Conservation (phyloP, 2,797 vertebrate species). For the Hemibagrus guttatus region DNA sequence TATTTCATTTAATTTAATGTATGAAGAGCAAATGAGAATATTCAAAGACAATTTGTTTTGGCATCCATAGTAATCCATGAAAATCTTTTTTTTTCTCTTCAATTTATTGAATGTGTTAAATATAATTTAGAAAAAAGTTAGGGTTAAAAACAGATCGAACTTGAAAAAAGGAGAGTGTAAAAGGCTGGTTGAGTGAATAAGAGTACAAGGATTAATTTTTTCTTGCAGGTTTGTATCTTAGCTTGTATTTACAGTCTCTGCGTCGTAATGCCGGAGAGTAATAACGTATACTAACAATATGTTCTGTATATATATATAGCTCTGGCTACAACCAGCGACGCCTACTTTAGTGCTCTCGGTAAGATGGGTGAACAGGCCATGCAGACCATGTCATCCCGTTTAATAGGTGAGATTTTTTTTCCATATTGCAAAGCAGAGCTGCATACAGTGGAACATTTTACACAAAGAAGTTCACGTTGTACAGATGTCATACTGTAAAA, state of each 20-base stretch:
- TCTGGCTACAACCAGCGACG: conserved; percentile 81
- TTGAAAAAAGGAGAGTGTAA: neutral
- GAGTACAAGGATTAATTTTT: neutral
- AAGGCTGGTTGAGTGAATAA: neutral
- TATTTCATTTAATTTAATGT: neutral
- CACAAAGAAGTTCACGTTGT: neutral
- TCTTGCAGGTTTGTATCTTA: neutral
- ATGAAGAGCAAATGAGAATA: neutral
- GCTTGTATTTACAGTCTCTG: neutral
- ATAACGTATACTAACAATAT: neutral
- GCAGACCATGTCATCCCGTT: conserved; percentile 79
- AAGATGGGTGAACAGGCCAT: conserved; percentile 88
- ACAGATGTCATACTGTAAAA: neutral
- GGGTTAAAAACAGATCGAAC: neutral
- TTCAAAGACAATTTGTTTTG: neutral
- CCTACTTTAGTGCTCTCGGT: conserved; percentile 87
- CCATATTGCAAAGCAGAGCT: neutral
- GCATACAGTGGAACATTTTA: neutral
- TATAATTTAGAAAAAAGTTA: neutral
- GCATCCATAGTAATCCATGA: neutral
- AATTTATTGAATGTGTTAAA: neutral
- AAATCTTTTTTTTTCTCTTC: too few relatives aligned
- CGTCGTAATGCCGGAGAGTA: neutral
- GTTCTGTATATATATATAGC: conserved; percentile 67
- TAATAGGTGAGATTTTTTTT: conserved; percentile 78